A percentile compares a stretch with the other conserved stretches of the same genome.
Conservation (phyloP, 1,140 invertebrate genomes). For the Pararge aegeria region DNA sequence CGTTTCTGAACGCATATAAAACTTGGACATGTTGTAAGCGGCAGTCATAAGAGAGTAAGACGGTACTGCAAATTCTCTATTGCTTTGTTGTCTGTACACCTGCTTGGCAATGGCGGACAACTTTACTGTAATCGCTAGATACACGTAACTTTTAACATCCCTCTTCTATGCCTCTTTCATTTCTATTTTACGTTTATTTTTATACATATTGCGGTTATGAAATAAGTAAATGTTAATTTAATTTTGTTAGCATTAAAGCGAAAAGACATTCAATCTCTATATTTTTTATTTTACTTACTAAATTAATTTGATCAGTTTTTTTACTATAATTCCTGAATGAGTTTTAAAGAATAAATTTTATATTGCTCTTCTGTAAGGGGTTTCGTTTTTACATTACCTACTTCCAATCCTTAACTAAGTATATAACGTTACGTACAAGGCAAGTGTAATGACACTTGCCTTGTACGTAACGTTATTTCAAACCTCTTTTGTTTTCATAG, state of each 20-base stretch:
- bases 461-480: no score
- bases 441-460: no score
- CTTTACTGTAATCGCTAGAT: slow-evolving; percentile 36
- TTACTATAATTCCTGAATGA: slow-evolving; percentile 59
- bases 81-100: slow-evolving; percentile 21
- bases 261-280: slow-evolving; percentile 76
- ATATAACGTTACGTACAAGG: no score
- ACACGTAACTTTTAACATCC: slow-evolving; percentile 62
- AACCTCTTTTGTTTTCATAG: no score
- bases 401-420: not conserved
- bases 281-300: slow-evolving; percentile 60
- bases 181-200: slow-evolving; percentile 69
- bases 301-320: slow-evolving; percentile 51
- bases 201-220: slow-evolving; percentile 62
- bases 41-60: slow-evolving; percentile 27
- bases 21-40: not conserved
- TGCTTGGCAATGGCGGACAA: slow-evolving; percentile 15
- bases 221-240: slow-evolving; percentile 73
- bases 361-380: slow-evolving; percentile 68
- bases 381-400: slow-evolving; percentile 19
- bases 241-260: slow-evolving; percentile 79
- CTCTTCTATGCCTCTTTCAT: slow-evolving; percentile 58
- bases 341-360: slow-evolving; percentile 75
- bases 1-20: not conserved
- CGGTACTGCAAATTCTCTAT: slow-evolving; percentile 42